Base-by-base conservation (phyloP, 92 coral and sea anemone species). In the Muricea muricata region DNA sequence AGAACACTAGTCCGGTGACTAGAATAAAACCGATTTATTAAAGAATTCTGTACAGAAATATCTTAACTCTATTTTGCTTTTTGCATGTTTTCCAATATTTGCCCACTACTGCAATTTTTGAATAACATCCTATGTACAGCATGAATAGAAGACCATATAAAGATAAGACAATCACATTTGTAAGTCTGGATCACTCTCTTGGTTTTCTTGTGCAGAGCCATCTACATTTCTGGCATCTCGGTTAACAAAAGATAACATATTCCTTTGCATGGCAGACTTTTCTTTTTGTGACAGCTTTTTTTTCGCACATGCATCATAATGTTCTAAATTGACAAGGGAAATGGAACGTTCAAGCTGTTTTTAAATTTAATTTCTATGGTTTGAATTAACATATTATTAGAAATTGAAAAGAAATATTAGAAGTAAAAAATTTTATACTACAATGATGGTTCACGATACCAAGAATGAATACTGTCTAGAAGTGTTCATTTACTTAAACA, bases 151-250 rank as follows among this genome's bases (percentile, higher is more conserved):
- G n/a, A n/a, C n/a, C n/a, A n/a, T n/a, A n/a, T n/a, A 50, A 56
- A 68, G 66, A 78, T 48, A 72, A 60, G 15, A 14, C 52, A 79
- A 79, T 79, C 73, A 61, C 84, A 79, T 79, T 57, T 79, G 52
- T 79, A 79, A 72, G 69, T 79, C 84, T 79, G 84, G 84, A 79
- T 79, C 84, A 63, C 72, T 37, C 37, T 60, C 69, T 42, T 79
- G 73, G 37, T 50, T 79, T 79, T 79, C 84, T 52, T 79, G 73
- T 58, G 46, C 56, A 17, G 33, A 50, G 18, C 4, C 23, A 52
- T 52, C 18, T 21, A 3, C 23, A 56, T 58, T 57, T 72, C 28
- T 33, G 41, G 69, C 17, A 78, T 78, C 30, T 31, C 56, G 83
- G 47, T 78, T 69, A 68, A 78, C 69, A 50, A 78, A 78, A 45